These are phyloP conservation scores for Cyprinella venusta DNA, from an alignment of 2,797 vertebrate genomes.

Conservation along the genomic window DNA sequence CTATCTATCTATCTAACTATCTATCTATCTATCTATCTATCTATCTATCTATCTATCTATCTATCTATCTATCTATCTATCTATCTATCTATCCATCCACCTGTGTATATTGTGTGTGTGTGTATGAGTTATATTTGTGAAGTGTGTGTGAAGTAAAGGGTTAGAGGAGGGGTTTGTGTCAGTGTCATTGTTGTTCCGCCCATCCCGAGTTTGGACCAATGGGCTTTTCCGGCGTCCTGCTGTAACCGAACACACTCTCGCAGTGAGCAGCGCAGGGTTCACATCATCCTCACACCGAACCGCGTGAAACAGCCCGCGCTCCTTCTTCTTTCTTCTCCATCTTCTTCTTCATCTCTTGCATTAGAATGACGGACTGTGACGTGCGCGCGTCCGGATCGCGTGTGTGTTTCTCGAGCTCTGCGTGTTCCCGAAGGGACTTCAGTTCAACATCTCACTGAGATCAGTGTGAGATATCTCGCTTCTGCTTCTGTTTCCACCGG, in stretches of 20 bases:
- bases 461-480: neutral
- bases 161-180: slow-evolving; percentile 78
- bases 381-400: slow-evolving; percentile 63
- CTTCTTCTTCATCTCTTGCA: slow-evolving; percentile 64
- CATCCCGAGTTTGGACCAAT: slow-evolving; percentile 83
- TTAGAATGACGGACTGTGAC: slow-evolving; percentile 73
- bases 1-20: neutral
- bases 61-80: neutral
- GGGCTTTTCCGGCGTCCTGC: slow-evolving; percentile 73
- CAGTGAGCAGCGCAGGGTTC: slow-evolving; percentile 75
- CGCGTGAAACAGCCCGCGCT: slow-evolving; percentile 67
- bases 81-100: neutral
- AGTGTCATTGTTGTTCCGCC: slow-evolving; percentile 74
- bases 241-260: slow-evolving; percentile 76
- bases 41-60: neutral
- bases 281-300: slow-evolving; percentile 72
- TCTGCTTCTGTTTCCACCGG: neutral
- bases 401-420: slow-evolving; percentile 67
- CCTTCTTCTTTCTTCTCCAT: slow-evolving; percentile 44
- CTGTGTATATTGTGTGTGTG: neutral
- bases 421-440: neutral
- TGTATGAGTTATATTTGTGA: slow-evolving; percentile 72
- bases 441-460: neutral
- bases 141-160: slow-evolving; percentile 92
- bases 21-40: too few relatives aligned